These are phyloP conservation scores for Otolemur garnettii DNA, from an alignment of 2,113 vertebrate genomes.

Conservation along the genomic window DNA sequence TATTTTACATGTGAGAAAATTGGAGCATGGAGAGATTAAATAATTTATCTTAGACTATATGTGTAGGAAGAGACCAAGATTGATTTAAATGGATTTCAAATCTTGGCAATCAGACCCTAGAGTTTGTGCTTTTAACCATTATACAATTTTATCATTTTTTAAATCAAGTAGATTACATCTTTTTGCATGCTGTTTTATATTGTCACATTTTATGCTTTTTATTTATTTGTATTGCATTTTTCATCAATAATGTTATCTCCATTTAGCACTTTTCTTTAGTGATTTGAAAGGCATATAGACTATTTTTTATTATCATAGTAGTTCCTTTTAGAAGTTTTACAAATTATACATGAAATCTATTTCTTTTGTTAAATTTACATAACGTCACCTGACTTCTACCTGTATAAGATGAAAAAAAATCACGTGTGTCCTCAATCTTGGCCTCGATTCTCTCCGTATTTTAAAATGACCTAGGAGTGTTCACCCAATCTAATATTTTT, in stretches of 20 bases:
- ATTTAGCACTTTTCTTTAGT: neutral
- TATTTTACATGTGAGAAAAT: conserved; percentile 1
- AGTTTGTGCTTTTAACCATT: neutral
- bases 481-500: neutral
- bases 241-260: neutral
- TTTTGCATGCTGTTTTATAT: neutral
- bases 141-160: neutral
- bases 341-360: neutral
- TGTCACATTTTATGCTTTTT: neutral
- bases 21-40: neutral
- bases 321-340: neutral
- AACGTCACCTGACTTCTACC: neutral
- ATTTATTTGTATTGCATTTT: neutral
- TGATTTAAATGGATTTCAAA: neutral
- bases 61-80: neutral
- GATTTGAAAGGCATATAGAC: neutral
- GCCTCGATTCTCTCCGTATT: neutral
- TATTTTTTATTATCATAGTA: neutral
- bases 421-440: neutral
- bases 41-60: neutral
- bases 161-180: neutral
- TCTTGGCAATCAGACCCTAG: neutral
- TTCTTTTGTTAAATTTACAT: neutral
- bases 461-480: neutral
- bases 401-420: neutral